A percentile compares a stretch with the other conserved stretches of the same genome.
Evolutionary conservation across 2,797 vertebrate species (phyloP).

Genomic region (Onychomys torridus): DNA sequence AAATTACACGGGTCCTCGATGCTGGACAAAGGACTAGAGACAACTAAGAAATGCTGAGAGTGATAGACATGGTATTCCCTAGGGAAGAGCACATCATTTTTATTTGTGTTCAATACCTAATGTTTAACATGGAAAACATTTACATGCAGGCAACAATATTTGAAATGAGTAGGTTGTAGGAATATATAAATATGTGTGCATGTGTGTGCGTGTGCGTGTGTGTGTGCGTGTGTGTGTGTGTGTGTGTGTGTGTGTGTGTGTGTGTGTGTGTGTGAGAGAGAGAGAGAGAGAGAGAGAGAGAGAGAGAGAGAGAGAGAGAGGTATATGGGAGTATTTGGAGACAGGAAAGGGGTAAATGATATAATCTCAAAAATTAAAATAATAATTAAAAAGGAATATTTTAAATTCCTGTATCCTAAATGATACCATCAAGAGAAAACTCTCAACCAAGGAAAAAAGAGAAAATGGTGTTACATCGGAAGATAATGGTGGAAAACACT

Average conservation of each 20-base stretch:
- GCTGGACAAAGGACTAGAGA: not conserved
- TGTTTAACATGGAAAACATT: not conserved
- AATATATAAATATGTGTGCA: not conserved
- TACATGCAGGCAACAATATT: not conserved
- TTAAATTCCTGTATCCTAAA: constrained; percentile 65
- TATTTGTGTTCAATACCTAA: not conserved
- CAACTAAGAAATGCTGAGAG: not conserved
- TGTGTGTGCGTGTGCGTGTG: not conserved
- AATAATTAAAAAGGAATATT: constrained; percentile 43
- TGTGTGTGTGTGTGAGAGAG: too few species aligned
- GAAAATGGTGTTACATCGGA: not conserved
- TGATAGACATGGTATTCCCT: not conserved
- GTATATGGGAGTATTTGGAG: not conserved
- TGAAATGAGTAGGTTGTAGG: not conserved
- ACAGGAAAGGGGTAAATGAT: too few species aligned
- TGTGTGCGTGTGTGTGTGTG: too few species aligned
- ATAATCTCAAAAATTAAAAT: not conserved
- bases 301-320: too few species aligned
- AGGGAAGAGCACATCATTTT: not conserved
- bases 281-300: too few species aligned
- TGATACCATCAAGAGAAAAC: constrained; percentile 70
- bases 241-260: too few species aligned
- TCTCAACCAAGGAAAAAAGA: not conserved
- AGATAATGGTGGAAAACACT: not conserved
- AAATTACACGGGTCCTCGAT: too few species aligned